These are phyloP conservation scores for Platypus cylindrus DNA, from an alignment of 2,888 invertebrate species.

Conservation along the genomic window DNA sequence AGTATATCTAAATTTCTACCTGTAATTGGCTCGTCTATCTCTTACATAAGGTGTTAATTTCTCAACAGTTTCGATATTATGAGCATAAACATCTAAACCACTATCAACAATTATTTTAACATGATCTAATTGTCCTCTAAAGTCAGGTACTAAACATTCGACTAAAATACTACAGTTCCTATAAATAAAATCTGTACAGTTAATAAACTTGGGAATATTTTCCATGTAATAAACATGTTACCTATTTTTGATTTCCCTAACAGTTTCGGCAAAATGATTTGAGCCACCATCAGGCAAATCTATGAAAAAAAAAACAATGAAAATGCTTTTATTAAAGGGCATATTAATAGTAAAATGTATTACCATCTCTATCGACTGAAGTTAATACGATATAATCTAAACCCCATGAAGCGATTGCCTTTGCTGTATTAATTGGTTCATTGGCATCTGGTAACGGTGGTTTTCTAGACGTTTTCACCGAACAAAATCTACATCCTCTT, in stretches of 20 bases:
- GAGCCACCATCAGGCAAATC: constrained; percentile 93
- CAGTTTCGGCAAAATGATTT: constrained; percentile 85
- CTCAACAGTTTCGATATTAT: constrained; percentile 96
- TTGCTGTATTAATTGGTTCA: constrained; percentile 88
- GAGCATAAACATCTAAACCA: constrained; percentile 93
- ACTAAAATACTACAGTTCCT: constrained; percentile 78
- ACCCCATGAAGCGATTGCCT: constrained; percentile 87
- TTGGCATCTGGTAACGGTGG: constrained; percentile 82
- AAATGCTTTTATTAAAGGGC: not conserved
- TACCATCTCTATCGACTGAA: constrained; percentile 95
- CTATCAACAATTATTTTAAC: constrained; percentile 64
- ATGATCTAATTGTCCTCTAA: constrained; percentile 65
- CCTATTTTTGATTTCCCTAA: constrained; percentile 70
- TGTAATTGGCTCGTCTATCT: constrained; percentile 84
- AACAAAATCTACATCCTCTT: constrained; percentile 95
- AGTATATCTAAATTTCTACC: constrained; percentile 27
- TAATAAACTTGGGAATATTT: not conserved
- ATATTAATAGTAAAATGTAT: not conserved
- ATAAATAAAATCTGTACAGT: constrained; percentile 13
- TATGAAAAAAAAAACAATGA: constrained; percentile 35
- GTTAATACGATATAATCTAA: constrained; percentile 95
- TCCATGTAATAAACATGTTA: constrained; percentile 29
- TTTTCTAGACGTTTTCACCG: constrained; percentile 85
- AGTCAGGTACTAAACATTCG: constrained; percentile 95
- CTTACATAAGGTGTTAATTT: constrained; percentile 81